Evolutionary conservation across 2,113 vertebrate species (phyloP), one percentile per base, ranked within the genome.

Genomic region (Scartelaos histophorus): DNA sequence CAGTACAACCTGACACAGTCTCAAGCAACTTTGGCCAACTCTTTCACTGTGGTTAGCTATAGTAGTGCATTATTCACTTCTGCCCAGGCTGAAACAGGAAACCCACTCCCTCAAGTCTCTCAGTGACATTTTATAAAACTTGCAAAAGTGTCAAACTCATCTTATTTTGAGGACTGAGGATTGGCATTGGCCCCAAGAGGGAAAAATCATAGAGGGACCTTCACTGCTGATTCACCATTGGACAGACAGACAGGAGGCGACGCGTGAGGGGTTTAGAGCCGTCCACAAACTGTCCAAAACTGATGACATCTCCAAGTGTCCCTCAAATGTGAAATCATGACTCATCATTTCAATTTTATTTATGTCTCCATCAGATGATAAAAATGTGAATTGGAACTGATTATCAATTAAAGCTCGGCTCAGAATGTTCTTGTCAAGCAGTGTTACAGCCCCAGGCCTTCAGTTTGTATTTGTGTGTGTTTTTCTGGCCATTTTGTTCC

Each of bases 1-100:
- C 80, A 75, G 61, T 19, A 57, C 66, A 65, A 71, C 76, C 58
- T 77, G 74, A 72, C 74, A 75, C 38, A 47, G 69, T 69, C 68
- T 70, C 69, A 25, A 57, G 66, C 75, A 38, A 54, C 66, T 66
- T 60, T 73, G 74, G 49, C 47, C 54, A 62, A 13, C 49, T 71
- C 69, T 75, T 29, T 66, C 73, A 67, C 82, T 80, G 46, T 35
- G 66, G 75, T 66, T 45, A 16, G 15, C 69, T 57, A 54, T 64
- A 43, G 35, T 72, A 69, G 53, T 21, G 7, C 22, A 34, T 34
- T 46, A 12, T 29, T 38, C 11, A 34, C 25, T 35, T 29, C 13
- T 69, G 67, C 58, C 60, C 21, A 53, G 19, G 29, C 54, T 45
- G 38, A 70, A 71, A 70, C 3, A 49, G 66, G 19, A 54, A 62